Evolutionary conservation across 2,113 vertebrate genomes (phyloP).

Genomic region (Oceanites oceanicus): DNA sequence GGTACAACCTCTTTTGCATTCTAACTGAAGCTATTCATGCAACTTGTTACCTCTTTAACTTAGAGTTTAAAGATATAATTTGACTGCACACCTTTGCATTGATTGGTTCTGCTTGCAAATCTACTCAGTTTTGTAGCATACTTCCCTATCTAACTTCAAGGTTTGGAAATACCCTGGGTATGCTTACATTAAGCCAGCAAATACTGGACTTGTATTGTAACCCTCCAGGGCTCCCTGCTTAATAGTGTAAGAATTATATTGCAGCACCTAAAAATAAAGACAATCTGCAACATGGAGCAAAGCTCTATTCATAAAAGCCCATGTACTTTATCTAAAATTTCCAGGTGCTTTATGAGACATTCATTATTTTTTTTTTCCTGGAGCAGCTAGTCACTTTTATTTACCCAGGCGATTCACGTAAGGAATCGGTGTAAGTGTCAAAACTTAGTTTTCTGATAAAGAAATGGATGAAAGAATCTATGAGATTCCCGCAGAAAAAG

Average conservation of each 20-base stretch:
- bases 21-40: neutral
- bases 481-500: neutral
- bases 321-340: neutral
- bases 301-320: neutral
- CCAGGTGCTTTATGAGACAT: neutral
- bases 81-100: neutral
- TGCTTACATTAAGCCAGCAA: neutral
- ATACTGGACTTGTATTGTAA: neutral
- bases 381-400: neutral
- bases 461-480: neutral
- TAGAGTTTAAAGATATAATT: neutral
- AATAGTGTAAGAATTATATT: neutral
- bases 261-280: neutral
- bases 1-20: neutral
- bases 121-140: neutral
- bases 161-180: neutral
- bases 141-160: neutral
- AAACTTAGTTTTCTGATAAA: slow-evolving; percentile 6
- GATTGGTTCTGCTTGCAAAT: neutral
- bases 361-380: neutral
- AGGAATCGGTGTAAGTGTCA: neutral
- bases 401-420: neutral
- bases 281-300: neutral
- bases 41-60: neutral
- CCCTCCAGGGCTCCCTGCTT: neutral